Conservation (phyloP, 2,113 vertebrate species). For the Xyrauchen texanus region DNA sequence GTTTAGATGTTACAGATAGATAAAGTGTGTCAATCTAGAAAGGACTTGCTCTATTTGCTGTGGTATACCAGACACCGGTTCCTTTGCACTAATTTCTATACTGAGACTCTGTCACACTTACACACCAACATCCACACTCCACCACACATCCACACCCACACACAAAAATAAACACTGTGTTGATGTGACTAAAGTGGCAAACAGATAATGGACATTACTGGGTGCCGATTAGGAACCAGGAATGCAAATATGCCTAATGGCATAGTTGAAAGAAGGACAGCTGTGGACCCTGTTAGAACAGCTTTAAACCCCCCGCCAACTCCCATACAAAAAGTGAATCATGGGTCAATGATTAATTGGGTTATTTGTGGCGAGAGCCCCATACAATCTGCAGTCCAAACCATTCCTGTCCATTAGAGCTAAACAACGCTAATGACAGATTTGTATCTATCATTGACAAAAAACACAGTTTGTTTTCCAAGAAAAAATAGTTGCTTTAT, state of each 20-base stretch:
- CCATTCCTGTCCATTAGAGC: conserved; percentile 11
- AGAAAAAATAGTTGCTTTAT: conserved; percentile 10
- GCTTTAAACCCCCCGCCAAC: conserved; percentile 32
- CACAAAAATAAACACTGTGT: conserved; percentile 3
- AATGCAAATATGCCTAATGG: conserved; percentile 28
- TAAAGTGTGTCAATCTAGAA: neutral
- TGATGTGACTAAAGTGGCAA: conserved; percentile 45
- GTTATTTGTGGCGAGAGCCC: conserved; percentile 62
- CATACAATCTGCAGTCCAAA: conserved; percentile 22
- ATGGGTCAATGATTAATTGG: conserved; percentile 73
- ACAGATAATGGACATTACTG: conserved; percentile 17
- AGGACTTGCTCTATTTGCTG: neutral
- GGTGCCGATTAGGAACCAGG: conserved; percentile 33
- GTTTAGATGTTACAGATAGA: neutral
- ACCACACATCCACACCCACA: conserved; percentile 28
- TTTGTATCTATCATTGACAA: conserved; percentile 37
- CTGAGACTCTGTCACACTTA: conserved; percentile 26
- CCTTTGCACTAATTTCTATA: conserved; percentile 9
- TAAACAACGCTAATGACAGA: conserved; percentile 20
- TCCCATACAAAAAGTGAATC: conserved; percentile 16
- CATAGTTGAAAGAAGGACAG: conserved; percentile 41
- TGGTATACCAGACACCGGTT: neutral
- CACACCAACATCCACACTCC: conserved; percentile 12
- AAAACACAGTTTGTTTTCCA: conserved; percentile 17
- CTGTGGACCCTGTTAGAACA: conserved; percentile 18